Evolutionary conservation across 37 sponge, comb jelly and placozoan species (phyloP).

Genomic region (Crambe crambe): DNA sequence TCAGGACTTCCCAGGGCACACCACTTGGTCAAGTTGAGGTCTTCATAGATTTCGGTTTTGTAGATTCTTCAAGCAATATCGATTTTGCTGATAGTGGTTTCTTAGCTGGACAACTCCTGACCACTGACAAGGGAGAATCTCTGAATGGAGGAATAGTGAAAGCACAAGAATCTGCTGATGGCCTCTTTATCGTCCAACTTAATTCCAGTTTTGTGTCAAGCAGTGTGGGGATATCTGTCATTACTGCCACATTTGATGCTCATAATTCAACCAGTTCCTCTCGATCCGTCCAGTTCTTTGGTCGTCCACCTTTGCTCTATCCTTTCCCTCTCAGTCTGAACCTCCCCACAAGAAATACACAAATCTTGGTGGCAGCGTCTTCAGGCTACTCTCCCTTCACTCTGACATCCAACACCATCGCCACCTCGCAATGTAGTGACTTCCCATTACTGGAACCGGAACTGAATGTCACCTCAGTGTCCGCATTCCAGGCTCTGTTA

Average conservation of each 20-base stretch:
- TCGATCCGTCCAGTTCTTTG: slow-evolving; percentile 41
- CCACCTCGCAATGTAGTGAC: slow-evolving; percentile 47
- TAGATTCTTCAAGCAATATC: not conserved
- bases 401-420: slow-evolving; percentile 21
- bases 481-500: slow-evolving; percentile 38
- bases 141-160: slow-evolving; percentile 31
- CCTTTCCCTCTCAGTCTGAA: slow-evolving; percentile 2
- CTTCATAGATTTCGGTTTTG: slow-evolving; percentile 44
- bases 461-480: slow-evolving; percentile 16
- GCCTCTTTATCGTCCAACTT: slow-evolving; percentile 15
- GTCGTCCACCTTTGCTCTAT: slow-evolving; percentile 26
- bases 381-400: slow-evolving; percentile 62
- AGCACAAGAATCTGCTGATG: not conserved
- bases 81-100: not conserved
- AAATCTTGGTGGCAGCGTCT: slow-evolving; percentile 13
- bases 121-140: not conserved
- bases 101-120: not conserved
- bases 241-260: slow-evolving; percentile 45
- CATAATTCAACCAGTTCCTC: slow-evolving; percentile 5
- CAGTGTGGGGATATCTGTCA: slow-evolving; percentile 51
- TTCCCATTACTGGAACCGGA: slow-evolving; percentile 14
- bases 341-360: not conserved
- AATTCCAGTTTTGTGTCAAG: slow-evolving; percentile 23
- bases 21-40: slow-evolving; percentile 6
- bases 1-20: not conserved